Conservation (phyloP, 2,113 vertebrate genomes). For the Australoheros scitulus region DNA sequence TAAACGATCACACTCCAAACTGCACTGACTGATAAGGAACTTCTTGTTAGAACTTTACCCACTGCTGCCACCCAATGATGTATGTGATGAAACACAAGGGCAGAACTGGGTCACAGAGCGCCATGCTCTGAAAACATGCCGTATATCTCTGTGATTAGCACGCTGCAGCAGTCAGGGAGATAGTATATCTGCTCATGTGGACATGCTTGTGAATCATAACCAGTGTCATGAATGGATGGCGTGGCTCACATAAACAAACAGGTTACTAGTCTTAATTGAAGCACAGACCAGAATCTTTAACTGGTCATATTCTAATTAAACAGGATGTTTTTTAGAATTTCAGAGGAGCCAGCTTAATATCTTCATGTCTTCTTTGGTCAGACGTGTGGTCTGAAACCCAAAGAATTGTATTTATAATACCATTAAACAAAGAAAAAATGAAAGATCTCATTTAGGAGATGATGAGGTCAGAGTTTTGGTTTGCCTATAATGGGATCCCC, state of each 20-base stretch:
- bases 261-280: not conserved
- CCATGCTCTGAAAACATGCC: constrained; percentile 38
- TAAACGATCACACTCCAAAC: no score
- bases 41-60: not conserved
- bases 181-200: constrained; percentile 20
- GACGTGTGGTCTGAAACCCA: no score
- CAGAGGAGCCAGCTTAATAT: not conserved
- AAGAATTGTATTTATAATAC: no score
- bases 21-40: not conserved
- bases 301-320: not conserved
- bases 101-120: constrained; percentile 49
- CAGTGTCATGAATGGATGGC: not conserved
- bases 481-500: no score
- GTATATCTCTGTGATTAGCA: constrained; percentile 50
- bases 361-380: not conserved
- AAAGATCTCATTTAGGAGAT: no score
- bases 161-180: constrained; percentile 15
- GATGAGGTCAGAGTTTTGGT: no score
- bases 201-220: not conserved
- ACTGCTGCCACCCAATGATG: constrained; percentile 41
- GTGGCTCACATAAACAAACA: not conserved
- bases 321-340: not conserved
- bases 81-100: constrained; percentile 21
- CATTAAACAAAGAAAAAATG: no score
- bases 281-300: not conserved